These are phyloP conservation scores for Epistrophella euchroma DNA, from an alignment of 2,888 invertebrate species.

Conservation along the genomic window DNA sequence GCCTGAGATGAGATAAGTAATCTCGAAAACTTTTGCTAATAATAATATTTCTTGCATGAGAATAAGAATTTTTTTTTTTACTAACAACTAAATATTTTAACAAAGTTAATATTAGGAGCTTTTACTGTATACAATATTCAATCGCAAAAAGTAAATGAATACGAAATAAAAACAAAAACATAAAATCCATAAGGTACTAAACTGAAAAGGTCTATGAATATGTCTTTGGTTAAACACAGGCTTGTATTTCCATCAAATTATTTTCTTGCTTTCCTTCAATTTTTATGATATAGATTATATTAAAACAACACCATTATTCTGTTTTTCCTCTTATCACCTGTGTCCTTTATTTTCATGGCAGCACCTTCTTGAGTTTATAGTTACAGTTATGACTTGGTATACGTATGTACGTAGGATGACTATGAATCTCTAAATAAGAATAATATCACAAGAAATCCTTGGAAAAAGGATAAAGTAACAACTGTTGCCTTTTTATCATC, in stretches of 20 bases:
- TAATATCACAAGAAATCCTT: background rate
- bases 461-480: slow-evolving; percentile 6
- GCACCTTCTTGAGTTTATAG: slow-evolving; percentile 18
- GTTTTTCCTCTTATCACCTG: slow-evolving; percentile 3
- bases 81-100: no score
- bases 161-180: background rate
- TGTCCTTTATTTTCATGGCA: background rate
- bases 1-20: no score
- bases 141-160: no score
- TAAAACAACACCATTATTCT: slow-evolving; percentile 1
- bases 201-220: background rate
- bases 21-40: no score
- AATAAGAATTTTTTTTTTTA: no score
- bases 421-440: slow-evolving; percentile 6
- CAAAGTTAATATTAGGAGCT: no score
- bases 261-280: background rate
- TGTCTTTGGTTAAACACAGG: background rate
- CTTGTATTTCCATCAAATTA: slow-evolving; percentile 1
- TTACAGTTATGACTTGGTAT: background rate
- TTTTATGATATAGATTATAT: background rate
- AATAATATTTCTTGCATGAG: no score
- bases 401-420: background rate
- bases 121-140: no score
- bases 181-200: background rate
- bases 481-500: slow-evolving; percentile 16